phyloP scores from a whole-genome alignment of 2,797 vertebrate genomes.

The Parotocinclus haroldoi region DNA sequence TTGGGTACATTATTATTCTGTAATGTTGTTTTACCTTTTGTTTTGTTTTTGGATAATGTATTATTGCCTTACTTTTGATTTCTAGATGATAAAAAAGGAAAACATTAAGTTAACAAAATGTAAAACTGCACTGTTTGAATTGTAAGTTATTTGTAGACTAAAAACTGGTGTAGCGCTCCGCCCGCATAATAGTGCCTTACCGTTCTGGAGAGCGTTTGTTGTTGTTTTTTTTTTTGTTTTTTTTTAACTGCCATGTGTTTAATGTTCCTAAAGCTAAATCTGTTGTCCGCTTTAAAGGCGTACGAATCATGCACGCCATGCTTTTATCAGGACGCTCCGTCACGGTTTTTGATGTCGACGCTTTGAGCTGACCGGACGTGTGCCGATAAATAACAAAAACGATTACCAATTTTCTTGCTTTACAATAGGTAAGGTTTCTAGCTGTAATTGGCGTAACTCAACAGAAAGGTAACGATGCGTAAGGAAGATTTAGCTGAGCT shows the following conservation, averaged over 20 bases:
- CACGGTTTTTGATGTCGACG: slow-evolving; percentile 47
- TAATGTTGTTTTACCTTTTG: slow-evolving; percentile 63
- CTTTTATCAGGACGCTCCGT: slow-evolving; percentile 66
- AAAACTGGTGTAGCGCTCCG: slow-evolving; percentile 83
- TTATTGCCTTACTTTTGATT: slow-evolving; percentile 86
- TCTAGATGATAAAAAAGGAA: slow-evolving; percentile 71
- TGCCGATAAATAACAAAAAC: neutral
- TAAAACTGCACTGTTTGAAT: slow-evolving; percentile 99
- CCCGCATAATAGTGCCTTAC: slow-evolving; percentile 98
- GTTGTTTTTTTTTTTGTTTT: slow-evolving; percentile 70
- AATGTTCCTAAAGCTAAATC: slow-evolving; percentile 66
- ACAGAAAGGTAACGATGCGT: too few species aligned
- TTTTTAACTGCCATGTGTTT: slow-evolving; percentile 87
- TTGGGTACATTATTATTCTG: slow-evolving; percentile 78
- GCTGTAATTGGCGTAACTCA: too few species aligned
- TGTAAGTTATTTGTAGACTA: slow-evolving; percentile 99
- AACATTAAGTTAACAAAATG: slow-evolving; percentile 94
- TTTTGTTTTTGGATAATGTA: slow-evolving; percentile 80
- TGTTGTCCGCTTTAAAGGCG: slow-evolving; percentile 56
- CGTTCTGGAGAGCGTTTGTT: slow-evolving; percentile 30
- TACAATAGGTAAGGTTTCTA: too few species aligned
- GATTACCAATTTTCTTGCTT: too few species aligned
- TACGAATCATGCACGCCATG: slow-evolving; percentile 53
- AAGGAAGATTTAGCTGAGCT: too few species aligned
- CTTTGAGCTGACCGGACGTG: slow-evolving; percentile 36